Evolutionary conservation across 2,888 invertebrate genomes (phyloP).

Genomic region (Rapana venosa): DNA sequence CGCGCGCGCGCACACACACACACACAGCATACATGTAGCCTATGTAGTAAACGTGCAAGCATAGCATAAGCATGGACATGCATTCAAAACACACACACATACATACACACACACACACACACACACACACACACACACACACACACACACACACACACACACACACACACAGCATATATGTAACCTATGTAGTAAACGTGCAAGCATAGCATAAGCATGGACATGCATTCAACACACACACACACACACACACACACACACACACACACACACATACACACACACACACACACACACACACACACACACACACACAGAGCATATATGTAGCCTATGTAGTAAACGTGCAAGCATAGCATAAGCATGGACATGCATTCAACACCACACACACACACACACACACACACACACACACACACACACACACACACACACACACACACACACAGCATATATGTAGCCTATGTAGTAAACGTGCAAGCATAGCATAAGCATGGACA

Average conservation of each 20-base stretch:
- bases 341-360: too few species aligned
- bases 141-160: conserved; percentile 10
- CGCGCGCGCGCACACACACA: neutral
- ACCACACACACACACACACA: conserved; percentile 3
- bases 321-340: neutral
- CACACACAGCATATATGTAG: too few species aligned
- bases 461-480: neutral
- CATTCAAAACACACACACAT: too few species aligned
- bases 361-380: neutral
- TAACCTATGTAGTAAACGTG: neutral
- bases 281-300: neutral
- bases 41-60: neutral
- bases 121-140: neutral
- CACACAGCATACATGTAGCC: neutral
- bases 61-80: neutral
- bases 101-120: neutral
- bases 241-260: neutral
- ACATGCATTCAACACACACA: neutral
- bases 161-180: neutral
- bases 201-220: neutral
- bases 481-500: too few species aligned
- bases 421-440: conserved; percentile 12
- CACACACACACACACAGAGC: conserved; percentile 8
- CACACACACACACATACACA: neutral
- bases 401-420: neutral